Percentiles rank a stretch among this genome's conserved stretches.
Evolutionary conservation across 2,113 vertebrate species (phyloP).

Genomic region (Cacatua alba): DNA sequence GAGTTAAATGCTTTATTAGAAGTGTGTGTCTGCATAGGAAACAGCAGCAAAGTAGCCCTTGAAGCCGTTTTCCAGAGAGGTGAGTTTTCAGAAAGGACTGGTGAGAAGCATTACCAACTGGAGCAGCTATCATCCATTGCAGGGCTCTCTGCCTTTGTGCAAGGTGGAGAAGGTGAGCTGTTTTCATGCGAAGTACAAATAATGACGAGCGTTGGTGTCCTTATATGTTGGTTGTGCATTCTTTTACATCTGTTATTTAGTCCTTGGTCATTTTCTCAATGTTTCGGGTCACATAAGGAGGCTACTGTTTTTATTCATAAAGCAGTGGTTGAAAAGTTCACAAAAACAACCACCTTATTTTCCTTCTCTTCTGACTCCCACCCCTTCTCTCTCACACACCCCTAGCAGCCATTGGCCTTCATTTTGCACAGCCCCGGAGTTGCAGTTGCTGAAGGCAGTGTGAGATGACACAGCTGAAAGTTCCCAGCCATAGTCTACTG

Average conservation of each 20-base stretch:
- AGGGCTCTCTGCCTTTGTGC: neutral
- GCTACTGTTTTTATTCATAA: conserved; percentile 39
- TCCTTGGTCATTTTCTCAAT: conserved; percentile 1
- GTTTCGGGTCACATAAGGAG: conserved; percentile 8
- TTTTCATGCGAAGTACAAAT: neutral
- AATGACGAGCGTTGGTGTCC: neutral
- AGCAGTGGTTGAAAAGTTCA: neutral
- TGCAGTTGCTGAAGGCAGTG: conserved; percentile 56
- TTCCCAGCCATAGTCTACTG: conserved; percentile 37
- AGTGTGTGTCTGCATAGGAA: neutral
- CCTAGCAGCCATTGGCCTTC: conserved; percentile 4
- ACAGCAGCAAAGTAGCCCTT: neutral
- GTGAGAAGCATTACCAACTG: neutral
- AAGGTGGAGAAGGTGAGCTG: neutral
- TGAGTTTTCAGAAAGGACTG: neutral
- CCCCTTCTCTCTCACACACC: conserved; percentile 29
- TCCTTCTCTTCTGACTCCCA: neutral
- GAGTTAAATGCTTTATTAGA: neutral
- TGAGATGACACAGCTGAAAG: conserved; percentile 68
- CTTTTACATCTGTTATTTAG: neutral
- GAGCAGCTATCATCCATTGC: neutral
- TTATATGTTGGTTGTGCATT: neutral
- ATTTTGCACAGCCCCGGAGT: neutral
- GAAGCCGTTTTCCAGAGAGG: neutral
- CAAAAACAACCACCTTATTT: conserved; percentile 44